phyloP scores from a whole-genome alignment of 2,888 invertebrate species.

The Idaea aversata region DNA sequence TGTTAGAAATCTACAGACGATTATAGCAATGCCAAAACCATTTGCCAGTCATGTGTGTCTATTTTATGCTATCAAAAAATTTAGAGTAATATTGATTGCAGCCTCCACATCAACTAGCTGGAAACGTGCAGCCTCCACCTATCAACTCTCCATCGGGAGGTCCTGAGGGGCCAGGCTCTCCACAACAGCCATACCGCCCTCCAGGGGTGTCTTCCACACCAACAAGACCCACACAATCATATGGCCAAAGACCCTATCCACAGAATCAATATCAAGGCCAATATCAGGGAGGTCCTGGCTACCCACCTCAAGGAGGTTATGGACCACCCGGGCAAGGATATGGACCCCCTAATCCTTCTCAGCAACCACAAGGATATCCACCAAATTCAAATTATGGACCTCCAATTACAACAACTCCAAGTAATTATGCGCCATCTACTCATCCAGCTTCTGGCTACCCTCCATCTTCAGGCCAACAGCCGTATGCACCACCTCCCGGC shows the following conservation, averaged over 20 bases:
- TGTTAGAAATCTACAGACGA: background rate
- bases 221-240: constrained; percentile 83
- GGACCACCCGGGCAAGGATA: constrained; percentile 84
- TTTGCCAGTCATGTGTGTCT: background rate
- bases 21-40: background rate
- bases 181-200: constrained; percentile 74
- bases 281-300: constrained; percentile 79
- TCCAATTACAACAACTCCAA: constrained; percentile 80
- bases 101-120: constrained; percentile 81
- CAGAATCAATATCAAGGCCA: constrained; percentile 84
- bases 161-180: constrained; percentile 62
- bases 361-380: constrained; percentile 84
- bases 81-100: constrained; percentile 44
- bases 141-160: constrained; percentile 61
- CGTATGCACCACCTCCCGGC: constrained; percentile 74
- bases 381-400: constrained; percentile 83
- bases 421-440: constrained; percentile 79
- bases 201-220: constrained; percentile 77
- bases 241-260: constrained; percentile 84
- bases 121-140: constrained; percentile 67
- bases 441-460: constrained; percentile 72
- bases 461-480: constrained; percentile 69
- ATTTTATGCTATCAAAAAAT: background rate
- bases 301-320: constrained; percentile 85
- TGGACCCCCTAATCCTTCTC: constrained; percentile 81